phyloP scores from a whole-genome alignment of 2,113 vertebrate genomes.

The Seriola dumerili region DNA sequence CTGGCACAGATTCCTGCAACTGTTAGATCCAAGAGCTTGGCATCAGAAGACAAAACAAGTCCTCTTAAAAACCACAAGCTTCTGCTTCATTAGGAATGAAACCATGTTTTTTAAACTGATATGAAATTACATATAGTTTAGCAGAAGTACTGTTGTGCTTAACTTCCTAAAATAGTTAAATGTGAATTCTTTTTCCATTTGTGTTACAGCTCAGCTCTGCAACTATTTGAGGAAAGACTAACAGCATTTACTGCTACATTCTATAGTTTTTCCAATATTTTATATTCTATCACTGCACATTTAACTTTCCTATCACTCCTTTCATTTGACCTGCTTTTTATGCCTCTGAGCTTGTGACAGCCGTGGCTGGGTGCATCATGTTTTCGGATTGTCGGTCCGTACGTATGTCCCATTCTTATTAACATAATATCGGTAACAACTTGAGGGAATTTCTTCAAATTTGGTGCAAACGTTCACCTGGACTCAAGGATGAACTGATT shows the following conservation, averaged over 20 bases:
- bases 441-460: no score
- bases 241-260: background rate
- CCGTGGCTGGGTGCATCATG: no score
- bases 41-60: slow-evolving; percentile 24
- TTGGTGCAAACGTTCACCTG: no score
- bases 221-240: background rate
- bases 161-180: background rate
- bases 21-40: slow-evolving; percentile 32
- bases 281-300: background rate
- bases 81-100: slow-evolving; percentile 13
- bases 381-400: no score
- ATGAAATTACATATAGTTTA: background rate
- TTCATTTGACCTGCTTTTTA: background rate
- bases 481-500: no score
- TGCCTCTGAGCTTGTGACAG: no score
- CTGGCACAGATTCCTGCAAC: slow-evolving; percentile 27
- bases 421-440: no score
- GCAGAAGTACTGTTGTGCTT: background rate
- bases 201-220: background rate
- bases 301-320: background rate
- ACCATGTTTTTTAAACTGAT: slow-evolving; percentile 1
- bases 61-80: background rate
- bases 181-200: background rate
- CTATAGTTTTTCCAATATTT: background rate
- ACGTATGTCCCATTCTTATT: no score